Conservation (phyloP, 2,113 vertebrate species). For the Desmodus rotundus region DNA sequence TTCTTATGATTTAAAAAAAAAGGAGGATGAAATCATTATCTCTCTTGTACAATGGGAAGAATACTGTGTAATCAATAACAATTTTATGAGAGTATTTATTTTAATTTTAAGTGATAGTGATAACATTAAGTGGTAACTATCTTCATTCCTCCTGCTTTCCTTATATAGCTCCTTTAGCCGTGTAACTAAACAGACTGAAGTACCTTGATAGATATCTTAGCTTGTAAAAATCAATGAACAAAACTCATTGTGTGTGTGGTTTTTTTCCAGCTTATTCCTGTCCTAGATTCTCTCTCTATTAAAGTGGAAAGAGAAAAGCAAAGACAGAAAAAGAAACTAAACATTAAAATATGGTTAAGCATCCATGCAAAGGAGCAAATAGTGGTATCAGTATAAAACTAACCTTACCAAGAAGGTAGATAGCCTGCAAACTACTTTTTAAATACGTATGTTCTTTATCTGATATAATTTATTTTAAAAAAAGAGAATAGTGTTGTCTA, state of each 20-base stretch:
- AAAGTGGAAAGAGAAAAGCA: neutral
- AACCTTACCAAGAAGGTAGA: neutral
- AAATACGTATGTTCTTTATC: neutral
- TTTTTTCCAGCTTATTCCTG: neutral
- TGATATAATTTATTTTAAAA: neutral
- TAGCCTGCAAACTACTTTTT: neutral
- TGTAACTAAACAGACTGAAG: neutral
- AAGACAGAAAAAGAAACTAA: neutral
- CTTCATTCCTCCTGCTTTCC: neutral
- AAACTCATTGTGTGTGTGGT: neutral
- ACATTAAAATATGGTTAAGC: neutral
- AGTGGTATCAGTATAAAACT: neutral
- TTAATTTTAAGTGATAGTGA: slow-evolving; percentile 11
- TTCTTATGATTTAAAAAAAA: neutral
- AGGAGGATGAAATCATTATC: neutral
- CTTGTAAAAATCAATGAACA: neutral
- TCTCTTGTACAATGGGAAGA: neutral
- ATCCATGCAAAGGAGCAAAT: neutral
- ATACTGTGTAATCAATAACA: neutral
- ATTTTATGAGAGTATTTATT: neutral
- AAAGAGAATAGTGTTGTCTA: neutral
- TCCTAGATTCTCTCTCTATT: neutral
- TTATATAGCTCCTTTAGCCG: neutral
- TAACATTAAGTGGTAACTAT: neutral
- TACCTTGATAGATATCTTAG: neutral